phyloP scores from a whole-genome alignment of 2,888 invertebrate species.

The Euplexia lucipara region DNA sequence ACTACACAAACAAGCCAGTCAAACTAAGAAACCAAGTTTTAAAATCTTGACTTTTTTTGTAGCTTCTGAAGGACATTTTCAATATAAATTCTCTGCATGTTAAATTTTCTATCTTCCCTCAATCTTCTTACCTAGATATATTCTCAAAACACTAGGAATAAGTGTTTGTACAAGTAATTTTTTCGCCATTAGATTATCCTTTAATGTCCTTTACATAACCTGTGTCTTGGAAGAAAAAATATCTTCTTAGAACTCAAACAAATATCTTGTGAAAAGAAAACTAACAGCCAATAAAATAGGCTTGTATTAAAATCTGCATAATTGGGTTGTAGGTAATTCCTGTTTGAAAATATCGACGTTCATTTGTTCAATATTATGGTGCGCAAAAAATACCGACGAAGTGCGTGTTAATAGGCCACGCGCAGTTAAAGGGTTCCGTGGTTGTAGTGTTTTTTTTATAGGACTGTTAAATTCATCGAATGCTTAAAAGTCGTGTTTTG shows the following conservation, averaged over 20 bases:
- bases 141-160: not conserved
- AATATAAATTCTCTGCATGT: not conserved
- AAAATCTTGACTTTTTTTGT: no score
- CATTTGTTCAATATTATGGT: no score
- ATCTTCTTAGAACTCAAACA: not conserved
- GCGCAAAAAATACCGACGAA: no score
- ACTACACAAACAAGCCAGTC: no score
- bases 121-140: not conserved
- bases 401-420: no score
- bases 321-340: no score
- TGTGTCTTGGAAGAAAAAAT: not conserved
- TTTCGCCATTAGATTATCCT: not conserved
- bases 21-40: no score
- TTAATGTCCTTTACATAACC: not conserved
- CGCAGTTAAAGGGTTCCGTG: no score
- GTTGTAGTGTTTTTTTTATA: no score
- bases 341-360: no score
- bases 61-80: slow-evolving; percentile 7
- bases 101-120: not conserved
- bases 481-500: no score
- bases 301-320: not conserved
- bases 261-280: not conserved
- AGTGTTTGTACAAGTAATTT: not conserved
- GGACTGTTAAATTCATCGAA: no score
- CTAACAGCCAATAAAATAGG: not conserved